Conservation (phyloP, 2,888 invertebrate species). For the Drosophila nr. fundita region DNA sequence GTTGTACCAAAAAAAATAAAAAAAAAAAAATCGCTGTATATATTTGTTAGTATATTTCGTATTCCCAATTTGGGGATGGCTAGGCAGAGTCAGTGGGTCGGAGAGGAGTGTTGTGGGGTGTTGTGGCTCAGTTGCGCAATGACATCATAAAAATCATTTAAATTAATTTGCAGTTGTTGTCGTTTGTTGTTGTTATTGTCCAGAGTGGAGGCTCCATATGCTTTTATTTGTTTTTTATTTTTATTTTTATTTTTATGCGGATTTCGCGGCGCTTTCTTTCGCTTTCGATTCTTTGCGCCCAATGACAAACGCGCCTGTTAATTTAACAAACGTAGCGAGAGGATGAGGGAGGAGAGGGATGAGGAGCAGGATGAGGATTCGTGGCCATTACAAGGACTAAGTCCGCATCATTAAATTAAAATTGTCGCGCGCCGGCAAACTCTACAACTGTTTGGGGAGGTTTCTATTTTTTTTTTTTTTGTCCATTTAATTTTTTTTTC, state of each 20-base stretch:
- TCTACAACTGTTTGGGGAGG: conserved; percentile 44
- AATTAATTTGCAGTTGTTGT: conserved; percentile 74
- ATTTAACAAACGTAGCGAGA: conserved; percentile 73
- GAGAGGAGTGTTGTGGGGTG: neutral
- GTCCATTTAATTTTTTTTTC: conserved; percentile 20
- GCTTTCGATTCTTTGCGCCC: conserved; percentile 47
- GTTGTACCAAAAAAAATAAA: conserved; percentile 18
- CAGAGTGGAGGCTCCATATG: conserved; percentile 61
- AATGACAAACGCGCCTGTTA: conserved; percentile 77
- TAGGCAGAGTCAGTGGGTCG: conserved; percentile 11
- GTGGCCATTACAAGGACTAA: conserved; percentile 80
- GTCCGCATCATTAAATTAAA: conserved; percentile 81
- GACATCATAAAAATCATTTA: conserved; percentile 81
- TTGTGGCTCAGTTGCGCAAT: conserved; percentile 75
- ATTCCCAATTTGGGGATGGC: conserved; percentile 25
- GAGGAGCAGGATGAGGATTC: conserved; percentile 3
- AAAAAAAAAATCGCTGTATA: neutral
- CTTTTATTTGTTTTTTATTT: conserved; percentile 71
- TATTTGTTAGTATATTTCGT: conserved; percentile 13
- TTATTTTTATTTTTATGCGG: conserved; percentile 52
- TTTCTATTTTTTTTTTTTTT: conserved; percentile 24
- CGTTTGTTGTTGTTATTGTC: conserved; percentile 18
- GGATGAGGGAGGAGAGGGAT: neutral
- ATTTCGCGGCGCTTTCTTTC: conserved; percentile 38
- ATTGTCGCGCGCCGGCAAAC: conserved; percentile 67